Evolutionary conservation across 2,888 invertebrate species (phyloP).

Genomic region (Mesodorylaimus sp.): DNA sequence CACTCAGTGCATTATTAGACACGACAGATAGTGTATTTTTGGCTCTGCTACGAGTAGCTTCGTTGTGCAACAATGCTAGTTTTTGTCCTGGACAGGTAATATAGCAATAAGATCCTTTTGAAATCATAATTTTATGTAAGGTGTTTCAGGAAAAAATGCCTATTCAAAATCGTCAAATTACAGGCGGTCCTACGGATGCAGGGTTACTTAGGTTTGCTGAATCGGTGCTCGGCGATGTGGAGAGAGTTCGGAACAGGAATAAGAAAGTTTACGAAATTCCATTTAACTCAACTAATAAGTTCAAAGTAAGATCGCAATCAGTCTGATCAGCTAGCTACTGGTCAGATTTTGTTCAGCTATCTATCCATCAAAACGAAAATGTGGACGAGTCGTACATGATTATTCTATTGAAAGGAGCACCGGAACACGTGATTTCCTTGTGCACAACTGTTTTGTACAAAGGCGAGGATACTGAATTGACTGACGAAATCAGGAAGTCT

Average conservation of each 20-base stretch:
- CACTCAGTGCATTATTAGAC: too few relatives aligned
- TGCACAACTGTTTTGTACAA: constrained; percentile 43
- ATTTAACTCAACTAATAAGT: constrained; percentile 48
- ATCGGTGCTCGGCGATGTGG: constrained; percentile 41
- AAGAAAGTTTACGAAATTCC: constrained; percentile 45
- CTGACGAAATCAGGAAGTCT: constrained; percentile 38
- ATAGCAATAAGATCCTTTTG: too few relatives aligned
- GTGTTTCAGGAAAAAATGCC: constrained; percentile 20
- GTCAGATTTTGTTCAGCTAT: constrained; percentile 44
- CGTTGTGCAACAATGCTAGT: constrained; percentile 92
- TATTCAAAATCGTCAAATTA: constrained; percentile 40
- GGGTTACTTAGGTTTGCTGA: constrained; percentile 57
- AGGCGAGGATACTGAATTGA: constrained; percentile 39
- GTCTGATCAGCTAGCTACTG: too few relatives aligned
- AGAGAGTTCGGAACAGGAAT: constrained; percentile 37
- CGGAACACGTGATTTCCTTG: constrained; percentile 66
- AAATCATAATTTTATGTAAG: too few relatives aligned
- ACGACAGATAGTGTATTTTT: constrained; percentile 42
- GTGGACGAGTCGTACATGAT: constrained; percentile 62
- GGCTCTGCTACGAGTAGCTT: constrained; percentile 77
- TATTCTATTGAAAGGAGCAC: constrained; percentile 54
- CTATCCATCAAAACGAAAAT: constrained; percentile 85
- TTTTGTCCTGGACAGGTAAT: constrained; percentile 68
- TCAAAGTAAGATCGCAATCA: constrained; percentile 33
- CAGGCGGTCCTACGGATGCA: constrained; percentile 83